phyloP scores from a whole-genome alignment of 2,113 vertebrate species.

The Ariopsis seemanni region DNA sequence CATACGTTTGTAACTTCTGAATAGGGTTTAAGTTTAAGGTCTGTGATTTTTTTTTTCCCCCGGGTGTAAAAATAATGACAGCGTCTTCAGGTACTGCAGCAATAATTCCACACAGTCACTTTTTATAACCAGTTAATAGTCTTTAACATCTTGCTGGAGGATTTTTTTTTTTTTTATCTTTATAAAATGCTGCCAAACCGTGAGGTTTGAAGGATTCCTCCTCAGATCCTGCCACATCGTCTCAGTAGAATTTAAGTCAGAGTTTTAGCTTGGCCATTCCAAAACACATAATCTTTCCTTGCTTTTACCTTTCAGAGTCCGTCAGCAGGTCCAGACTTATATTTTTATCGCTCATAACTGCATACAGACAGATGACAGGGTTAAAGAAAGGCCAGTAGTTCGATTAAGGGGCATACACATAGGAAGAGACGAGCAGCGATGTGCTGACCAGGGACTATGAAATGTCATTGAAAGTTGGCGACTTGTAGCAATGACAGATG shows the following conservation, averaged over 20 bases:
- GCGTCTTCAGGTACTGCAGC: neutral
- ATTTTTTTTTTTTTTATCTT: neutral
- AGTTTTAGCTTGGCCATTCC: neutral
- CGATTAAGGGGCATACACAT: too few relatives aligned
- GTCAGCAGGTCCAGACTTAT: neutral
- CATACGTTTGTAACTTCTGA: neutral
- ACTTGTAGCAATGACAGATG: too few relatives aligned
- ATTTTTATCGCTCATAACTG: neutral
- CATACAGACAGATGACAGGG: neutral
- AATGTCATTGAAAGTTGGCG: too few relatives aligned
- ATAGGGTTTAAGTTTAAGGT: neutral
- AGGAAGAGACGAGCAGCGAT: too few relatives aligned
- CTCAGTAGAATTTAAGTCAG: neutral
- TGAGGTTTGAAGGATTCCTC: neutral
- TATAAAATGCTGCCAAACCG: neutral
- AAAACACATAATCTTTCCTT: neutral
- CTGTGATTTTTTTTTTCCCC: neutral
- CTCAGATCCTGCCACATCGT: neutral
- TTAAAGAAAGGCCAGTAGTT: neutral
- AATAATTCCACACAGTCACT: neutral
- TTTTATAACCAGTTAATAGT: neutral
- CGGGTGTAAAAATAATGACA: neutral
- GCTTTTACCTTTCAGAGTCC: neutral
- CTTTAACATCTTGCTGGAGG: neutral
- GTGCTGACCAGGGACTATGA: too few relatives aligned